These are phyloP conservation scores for Dryobota labecula DNA, from an alignment of 2,888 invertebrate species.

Conservation along the genomic window DNA sequence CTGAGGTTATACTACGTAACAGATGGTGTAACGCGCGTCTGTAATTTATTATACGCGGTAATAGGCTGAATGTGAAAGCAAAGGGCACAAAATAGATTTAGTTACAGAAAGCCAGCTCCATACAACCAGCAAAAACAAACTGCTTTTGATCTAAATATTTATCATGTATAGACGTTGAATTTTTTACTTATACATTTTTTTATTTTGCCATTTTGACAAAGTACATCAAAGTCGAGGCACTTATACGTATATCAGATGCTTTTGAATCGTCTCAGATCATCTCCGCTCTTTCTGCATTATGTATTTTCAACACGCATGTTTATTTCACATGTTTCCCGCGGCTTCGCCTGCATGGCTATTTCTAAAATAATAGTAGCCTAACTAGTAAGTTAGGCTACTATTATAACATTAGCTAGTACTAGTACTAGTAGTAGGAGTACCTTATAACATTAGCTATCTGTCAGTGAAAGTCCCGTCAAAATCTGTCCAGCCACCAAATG, in stretches of 20 bases:
- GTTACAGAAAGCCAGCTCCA: not conserved
- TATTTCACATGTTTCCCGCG: too few species aligned
- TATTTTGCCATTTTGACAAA: not conserved
- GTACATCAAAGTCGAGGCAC: not conserved
- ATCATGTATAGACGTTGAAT: not conserved
- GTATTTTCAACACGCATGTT: not conserved
- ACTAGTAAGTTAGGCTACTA: too few species aligned
- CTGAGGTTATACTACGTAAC: conserved; percentile 17
- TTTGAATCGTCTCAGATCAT: not conserved
- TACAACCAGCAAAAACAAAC: not conserved
- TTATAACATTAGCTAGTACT: too few species aligned
- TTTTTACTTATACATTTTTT: not conserved
- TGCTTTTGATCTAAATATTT: too few species aligned
- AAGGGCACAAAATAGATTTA: conserved; percentile 1
- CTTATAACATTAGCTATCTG: too few species aligned
- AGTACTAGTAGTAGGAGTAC: too few species aligned
- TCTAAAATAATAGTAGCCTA: too few species aligned
- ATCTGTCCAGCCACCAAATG: too few species aligned
- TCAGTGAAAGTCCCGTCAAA: too few species aligned
- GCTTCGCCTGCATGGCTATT: too few species aligned
- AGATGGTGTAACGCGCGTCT: conserved; percentile 22
- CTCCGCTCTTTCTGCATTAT: not conserved
- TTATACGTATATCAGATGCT: not conserved
- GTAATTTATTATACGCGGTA: conserved; percentile 23
- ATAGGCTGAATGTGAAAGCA: conserved; percentile 8